Evolutionary conservation across 2,888 invertebrate species (phyloP).

Genomic region (Zaprionus lineosus): DNA sequence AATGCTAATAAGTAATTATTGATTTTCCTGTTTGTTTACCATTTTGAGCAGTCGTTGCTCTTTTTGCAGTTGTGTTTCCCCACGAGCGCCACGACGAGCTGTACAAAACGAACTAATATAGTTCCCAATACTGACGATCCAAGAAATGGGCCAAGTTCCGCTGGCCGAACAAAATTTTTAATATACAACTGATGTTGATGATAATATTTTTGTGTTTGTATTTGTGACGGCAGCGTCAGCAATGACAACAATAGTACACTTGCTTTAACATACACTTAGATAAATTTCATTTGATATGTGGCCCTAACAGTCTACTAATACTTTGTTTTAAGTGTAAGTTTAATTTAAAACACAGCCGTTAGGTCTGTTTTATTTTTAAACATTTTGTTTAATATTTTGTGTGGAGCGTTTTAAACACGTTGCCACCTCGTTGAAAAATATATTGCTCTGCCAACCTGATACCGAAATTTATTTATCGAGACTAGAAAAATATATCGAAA

Average conservation of each 20-base stretch:
- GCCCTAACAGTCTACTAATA: conserved; percentile 5
- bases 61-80: conserved; percentile 65
- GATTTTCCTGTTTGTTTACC: conserved; percentile 75
- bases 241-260: conserved; percentile 35
- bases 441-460: conserved; percentile 24
- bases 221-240: conserved; percentile 38
- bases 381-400: conserved; percentile 49
- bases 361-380: conserved; percentile 67
- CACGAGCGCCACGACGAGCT: conserved; percentile 81
- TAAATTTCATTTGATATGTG: conserved; percentile 42
- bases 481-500: conserved; percentile 35
- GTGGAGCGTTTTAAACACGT: conserved; percentile 32
- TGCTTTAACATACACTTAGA: conserved; percentile 31
- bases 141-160: conserved; percentile 66
- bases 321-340: conserved; percentile 31
- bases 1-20: conserved; percentile 47
- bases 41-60: conserved; percentile 75
- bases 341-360: conserved; percentile 51
- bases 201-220: conserved; percentile 48
- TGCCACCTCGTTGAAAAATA: conserved; percentile 36
- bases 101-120: conserved; percentile 80
- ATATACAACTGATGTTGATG: conserved; percentile 55
- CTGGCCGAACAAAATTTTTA: conserved; percentile 51
- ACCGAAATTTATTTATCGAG: conserved; percentile 16
- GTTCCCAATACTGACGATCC: conserved; percentile 76